Percentiles rank a stretch among this genome's conserved stretches.
phyloP scores from a whole-genome alignment of 2,888 invertebrate species.

The Stramonita haemastoma region DNA sequence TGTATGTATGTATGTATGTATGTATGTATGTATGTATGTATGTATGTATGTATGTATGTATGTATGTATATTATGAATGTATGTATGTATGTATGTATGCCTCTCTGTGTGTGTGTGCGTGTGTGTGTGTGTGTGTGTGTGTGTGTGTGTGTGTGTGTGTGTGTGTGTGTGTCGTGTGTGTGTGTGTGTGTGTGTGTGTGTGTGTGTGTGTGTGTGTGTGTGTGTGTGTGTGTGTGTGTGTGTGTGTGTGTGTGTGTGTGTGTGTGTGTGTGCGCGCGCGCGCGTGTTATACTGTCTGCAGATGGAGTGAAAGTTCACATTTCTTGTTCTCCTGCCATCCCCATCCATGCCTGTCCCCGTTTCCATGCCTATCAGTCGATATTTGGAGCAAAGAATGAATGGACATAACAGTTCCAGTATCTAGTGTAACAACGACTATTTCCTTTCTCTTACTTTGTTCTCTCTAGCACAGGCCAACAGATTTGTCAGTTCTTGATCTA shows the following conservation, averaged over 20 bases:
- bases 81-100: conserved; percentile 37
- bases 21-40: conserved; percentile 40
- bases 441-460: too few species aligned
- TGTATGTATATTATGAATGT: background rate
- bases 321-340: too few species aligned
- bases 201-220: background rate
- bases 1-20: conserved; percentile 39
- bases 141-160: background rate
- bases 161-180: too few species aligned
- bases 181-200: background rate
- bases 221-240: background rate
- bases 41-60: background rate
- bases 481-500: too few species aligned
- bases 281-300: background rate
- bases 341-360: too few species aligned
- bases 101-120: conserved; percentile 2
- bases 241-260: background rate
- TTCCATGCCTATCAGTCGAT: too few species aligned
- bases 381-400: too few species aligned
- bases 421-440: too few species aligned
- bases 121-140: background rate
- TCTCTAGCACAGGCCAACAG: too few species aligned
- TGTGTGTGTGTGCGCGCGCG: background rate
- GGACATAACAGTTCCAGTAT: too few species aligned
- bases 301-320: too few species aligned